phyloP scores from a whole-genome alignment of 2,888 invertebrate species.

The Hyppa rectilinea region DNA sequence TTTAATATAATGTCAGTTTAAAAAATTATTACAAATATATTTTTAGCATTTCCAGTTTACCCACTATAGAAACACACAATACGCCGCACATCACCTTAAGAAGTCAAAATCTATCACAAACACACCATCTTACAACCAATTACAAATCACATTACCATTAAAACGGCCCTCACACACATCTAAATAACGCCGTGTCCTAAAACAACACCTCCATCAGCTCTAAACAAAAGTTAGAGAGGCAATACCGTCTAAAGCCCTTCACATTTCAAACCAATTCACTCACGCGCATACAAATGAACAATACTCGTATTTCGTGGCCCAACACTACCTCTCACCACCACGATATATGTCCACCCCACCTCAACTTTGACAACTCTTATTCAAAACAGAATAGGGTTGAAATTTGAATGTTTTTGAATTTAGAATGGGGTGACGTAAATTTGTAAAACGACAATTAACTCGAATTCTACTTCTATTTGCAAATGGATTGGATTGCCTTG shows the following conservation, averaged over 20 bases:
- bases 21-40: too few relatives aligned
- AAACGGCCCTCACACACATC: conserved; percentile 21
- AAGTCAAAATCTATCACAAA: not conserved
- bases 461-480: conserved; percentile 83
- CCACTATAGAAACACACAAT: too few relatives aligned
- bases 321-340: conserved; percentile 73
- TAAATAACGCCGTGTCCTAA: conserved; percentile 45
- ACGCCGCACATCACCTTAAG: not conserved
- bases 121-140: conserved; percentile 21
- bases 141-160: conserved; percentile 30
- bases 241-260: conserved; percentile 76
- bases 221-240: conserved; percentile 71
- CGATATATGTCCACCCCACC: conserved; percentile 20
- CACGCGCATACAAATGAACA: conserved; percentile 80
- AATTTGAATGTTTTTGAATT: conserved; percentile 44
- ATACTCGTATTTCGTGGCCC: conserved; percentile 83
- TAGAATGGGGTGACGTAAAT: conserved; percentile 31
- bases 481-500: conserved; percentile 89
- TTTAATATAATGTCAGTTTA: too few relatives aligned
- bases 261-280: conserved; percentile 83
- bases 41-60: too few relatives aligned
- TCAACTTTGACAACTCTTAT: conserved; percentile 43
- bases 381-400: conserved; percentile 4
- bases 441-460: conserved; percentile 84
- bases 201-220: conserved; percentile 54